These are phyloP conservation scores for Cenopis cana DNA, from an alignment of 2,888 invertebrate species.

Conservation along the genomic window DNA sequence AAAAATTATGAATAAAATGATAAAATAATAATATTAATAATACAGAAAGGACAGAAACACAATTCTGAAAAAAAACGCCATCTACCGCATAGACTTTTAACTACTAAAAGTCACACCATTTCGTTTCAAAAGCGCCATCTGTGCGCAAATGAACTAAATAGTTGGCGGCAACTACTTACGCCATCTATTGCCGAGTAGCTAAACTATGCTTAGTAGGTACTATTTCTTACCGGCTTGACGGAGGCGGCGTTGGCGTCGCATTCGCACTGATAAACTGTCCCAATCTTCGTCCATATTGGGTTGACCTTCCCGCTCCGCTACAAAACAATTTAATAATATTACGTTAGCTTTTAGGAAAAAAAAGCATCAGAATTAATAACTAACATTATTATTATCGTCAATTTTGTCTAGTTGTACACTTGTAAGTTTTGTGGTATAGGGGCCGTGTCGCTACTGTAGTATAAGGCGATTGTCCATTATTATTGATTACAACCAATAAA, in stretches of 20 bases:
- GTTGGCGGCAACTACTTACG: conserved; percentile 19
- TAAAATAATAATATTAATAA: no score
- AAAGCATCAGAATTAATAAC: no score
- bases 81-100: conserved; percentile 41
- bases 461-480: no score
- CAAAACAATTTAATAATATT: conserved; percentile 38
- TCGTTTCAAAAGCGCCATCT: conserved; percentile 28
- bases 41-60: no score
- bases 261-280: conserved; percentile 91
- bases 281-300: conserved; percentile 90
- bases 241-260: conserved; percentile 87
- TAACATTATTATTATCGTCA: no score
- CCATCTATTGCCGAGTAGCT: conserved; percentile 53
- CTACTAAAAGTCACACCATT: conserved; percentile 37
- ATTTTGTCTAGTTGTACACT: no score
- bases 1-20: no score
- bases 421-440: no score
- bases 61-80: conserved; percentile 33
- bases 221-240: conserved; percentile 70
- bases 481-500: no score
- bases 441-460: no score
- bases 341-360: neutral
- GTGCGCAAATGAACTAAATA: neutral
- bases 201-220: conserved; percentile 52
- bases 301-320: conserved; percentile 85